Evolutionary conservation across 2,888 invertebrate genomes (phyloP), one percentile per base, ranked within the genome.

Genomic region (Lamproptera curius): DNA sequence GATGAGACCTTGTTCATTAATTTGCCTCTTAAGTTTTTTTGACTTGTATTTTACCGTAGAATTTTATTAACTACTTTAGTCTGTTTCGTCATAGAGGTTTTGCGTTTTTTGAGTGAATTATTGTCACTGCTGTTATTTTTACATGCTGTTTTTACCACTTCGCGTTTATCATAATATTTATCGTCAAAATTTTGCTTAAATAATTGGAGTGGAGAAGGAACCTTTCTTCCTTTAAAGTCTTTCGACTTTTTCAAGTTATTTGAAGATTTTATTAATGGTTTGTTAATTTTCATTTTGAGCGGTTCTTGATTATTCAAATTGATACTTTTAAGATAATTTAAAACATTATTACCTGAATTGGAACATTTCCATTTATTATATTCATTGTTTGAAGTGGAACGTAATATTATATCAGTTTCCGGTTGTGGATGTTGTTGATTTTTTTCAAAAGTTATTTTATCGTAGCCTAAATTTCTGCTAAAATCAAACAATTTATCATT

Each of bases 331-430:
- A 87, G 55, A 57, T 82, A 82, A 63, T 81, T 77, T 52, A 85
- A 65, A 15, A 85, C 83, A 46, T 58, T 78, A 1, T 74, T 74
- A 9, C 81, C 81, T 59, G 77, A 83, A 56, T 76, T 79, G 1
- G 81, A 74, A 57, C 74, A 73, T 5, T 76, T 75, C 82, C 82
- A 82, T 53, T 83, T 81, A 1, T 80, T 80, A 46, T 77, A 82
- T 8, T 76, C 72, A 43, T 62, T 63, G 16, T 63, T 56, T 5
- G 59, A 37, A 0, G 76, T 71, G 13, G 82, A 82, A 34, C 82
- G 79, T 6, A 63, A 70, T 64, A 76, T 77, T 5, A 69, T 45
- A 17, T 78, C 75, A 6, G 68, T 60, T 51, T 78, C 46, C 52
- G 62, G 57, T 47, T 59, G 53, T 6, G 50, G 36, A 36, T 28